Evolutionary conservation across 2,797 vertebrate species (phyloP), one percentile per base, ranked within the genome.

Genomic region (Limosa lapponica): DNA sequence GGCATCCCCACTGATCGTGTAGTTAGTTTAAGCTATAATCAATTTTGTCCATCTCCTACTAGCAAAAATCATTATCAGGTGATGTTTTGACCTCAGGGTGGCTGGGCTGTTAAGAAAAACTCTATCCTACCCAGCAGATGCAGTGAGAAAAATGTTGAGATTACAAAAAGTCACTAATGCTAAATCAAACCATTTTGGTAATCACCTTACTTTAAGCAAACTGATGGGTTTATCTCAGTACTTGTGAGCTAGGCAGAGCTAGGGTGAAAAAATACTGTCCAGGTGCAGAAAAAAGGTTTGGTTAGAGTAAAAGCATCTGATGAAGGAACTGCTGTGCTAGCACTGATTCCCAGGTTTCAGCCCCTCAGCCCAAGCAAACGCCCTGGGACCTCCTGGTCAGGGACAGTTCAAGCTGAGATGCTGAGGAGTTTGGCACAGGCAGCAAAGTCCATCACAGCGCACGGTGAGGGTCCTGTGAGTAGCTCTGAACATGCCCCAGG

Each of bases 401-500:
- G 4, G 37, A 4, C 32, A 23, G 5, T 23, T 72, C 22, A 11
- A 16, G 11, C 8, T 16, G 22, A 30, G 67, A 30, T 2, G 16
- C 7, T 2, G 8, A 32, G 46, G 28, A 79, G 61, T 18, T 72
- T 1, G 0, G 37, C 51, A 32, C 1, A n/a, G 46, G 59, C 51
- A 70, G 51, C 67, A 8, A 6, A 48, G 22, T 13, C 25, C 1
- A 3, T 39, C 48, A 15, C 16, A 16, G 10, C 1, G 0, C 0
- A 0, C 7, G 30, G 6, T 8, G 24, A 69, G 32, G 13, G 51
- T 9, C n/a, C 61, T 2, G 5, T 8, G 24, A 32, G 36, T 24
- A 43, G 24, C 67, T 48, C 62, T 52, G 58, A 67, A 51, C 14
- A 1, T 36, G 36, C 61, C 22, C 13, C 0, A 0, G 32, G 43